Conservation (phyloP, 2,797 vertebrate genomes). For the Phoebastria nigripes region DNA sequence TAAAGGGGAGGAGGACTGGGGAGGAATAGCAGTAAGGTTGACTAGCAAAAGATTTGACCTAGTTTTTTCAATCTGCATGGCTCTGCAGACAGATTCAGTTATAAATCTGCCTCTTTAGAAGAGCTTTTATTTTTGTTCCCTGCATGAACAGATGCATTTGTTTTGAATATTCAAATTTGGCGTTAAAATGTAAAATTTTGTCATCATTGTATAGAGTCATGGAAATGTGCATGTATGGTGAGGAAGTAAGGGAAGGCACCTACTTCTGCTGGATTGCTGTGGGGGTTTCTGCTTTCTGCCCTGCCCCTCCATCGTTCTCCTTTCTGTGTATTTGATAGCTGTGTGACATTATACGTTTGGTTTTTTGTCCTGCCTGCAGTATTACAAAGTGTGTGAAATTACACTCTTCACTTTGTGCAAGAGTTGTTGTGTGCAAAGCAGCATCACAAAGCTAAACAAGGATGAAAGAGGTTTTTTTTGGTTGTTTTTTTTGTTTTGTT, state of each 20-base stretch:
- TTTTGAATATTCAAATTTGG: neutral
- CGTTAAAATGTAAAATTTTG: neutral
- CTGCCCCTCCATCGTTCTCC: neutral
- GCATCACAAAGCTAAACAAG: neutral
- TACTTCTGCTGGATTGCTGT: neutral
- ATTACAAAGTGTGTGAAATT: neutral
- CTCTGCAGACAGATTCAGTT: constrained; percentile 9
- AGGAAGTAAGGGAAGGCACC: neutral
- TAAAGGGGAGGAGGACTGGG: neutral
- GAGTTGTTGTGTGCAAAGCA: neutral
- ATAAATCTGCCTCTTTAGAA: constrained; percentile 15
- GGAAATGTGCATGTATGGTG: neutral
- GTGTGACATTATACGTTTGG: neutral
- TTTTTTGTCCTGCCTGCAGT: neutral
- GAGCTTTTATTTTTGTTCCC: neutral
- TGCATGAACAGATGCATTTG: neutral
- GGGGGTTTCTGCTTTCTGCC: neutral
- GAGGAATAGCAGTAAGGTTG: neutral
- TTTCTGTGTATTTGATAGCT: neutral
- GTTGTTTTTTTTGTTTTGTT: too few relatives aligned
- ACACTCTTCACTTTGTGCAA: neutral
- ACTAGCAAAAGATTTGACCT: constrained; percentile 55
- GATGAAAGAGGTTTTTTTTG: neutral
- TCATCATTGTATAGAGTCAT: neutral
- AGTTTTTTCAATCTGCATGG: constrained; percentile 45